Percentiles rank a stretch among this genome's conserved stretches.
phyloP scores from a whole-genome alignment of 2,113 vertebrate genomes.

The Amblyornis subalaris region DNA sequence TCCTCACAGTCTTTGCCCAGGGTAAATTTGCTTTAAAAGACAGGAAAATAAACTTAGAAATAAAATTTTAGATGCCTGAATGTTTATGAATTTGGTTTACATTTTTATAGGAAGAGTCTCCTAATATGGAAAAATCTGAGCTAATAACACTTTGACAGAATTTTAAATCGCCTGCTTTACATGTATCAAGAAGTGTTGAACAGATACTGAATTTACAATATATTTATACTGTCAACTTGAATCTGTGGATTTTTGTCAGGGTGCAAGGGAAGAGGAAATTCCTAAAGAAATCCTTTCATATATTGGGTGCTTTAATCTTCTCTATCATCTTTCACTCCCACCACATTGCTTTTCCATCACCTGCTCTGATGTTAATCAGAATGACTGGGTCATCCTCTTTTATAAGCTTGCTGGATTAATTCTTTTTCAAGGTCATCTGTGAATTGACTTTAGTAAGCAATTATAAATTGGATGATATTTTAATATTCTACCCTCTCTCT shows the following conservation, averaged over 20 bases:
- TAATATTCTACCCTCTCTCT: constrained; percentile 39
- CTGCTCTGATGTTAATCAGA: constrained; percentile 22
- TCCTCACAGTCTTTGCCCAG: background rate
- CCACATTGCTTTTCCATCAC: background rate
- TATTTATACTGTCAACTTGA: background rate
- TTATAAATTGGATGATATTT: constrained; percentile 47
- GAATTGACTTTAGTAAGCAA: constrained; percentile 36
- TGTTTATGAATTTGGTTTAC: background rate
- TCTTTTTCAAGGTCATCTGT: constrained; percentile 34
- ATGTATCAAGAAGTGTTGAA: background rate
- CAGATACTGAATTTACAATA: background rate
- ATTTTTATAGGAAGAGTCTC: background rate
- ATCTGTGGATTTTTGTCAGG: background rate
- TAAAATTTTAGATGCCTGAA: background rate
- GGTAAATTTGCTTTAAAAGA: background rate
- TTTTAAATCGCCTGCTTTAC: background rate
- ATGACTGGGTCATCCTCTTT: constrained; percentile 11
- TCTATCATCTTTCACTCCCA: background rate
- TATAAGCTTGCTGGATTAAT: constrained; percentile 1
- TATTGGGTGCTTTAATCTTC: background rate
- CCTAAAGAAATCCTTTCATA: background rate
- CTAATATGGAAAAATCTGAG: background rate
- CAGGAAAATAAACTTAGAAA: background rate
- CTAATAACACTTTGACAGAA: background rate
- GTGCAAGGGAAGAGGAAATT: background rate